Evolutionary conservation across 2,797 vertebrate genomes (phyloP), one percentile per base, ranked within the genome.

Genomic region (Lagorchestes hirsutus): DNA sequence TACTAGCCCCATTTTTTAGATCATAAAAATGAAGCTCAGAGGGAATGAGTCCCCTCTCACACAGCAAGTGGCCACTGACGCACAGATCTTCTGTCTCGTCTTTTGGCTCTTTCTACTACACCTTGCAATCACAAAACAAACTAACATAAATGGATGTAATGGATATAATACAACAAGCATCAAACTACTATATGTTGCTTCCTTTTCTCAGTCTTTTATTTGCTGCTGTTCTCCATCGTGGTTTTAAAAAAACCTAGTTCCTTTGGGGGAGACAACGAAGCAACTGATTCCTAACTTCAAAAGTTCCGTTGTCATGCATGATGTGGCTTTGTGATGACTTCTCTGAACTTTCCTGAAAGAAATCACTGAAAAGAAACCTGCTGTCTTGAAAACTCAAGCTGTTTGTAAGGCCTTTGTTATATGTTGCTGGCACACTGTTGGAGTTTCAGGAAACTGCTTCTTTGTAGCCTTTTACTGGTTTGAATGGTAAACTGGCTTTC

Each of bases 241-340:
- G 59, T 93, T 94, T 46, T 50, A 96, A 93, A 62, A 67, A n/a
- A 22, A 27, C 27, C 74, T 87, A 50, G 11, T 31, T 95, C 93
- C 50, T 87, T 22, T 50, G 9, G 40, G 40, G 27, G 3, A 87
- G 40, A 87, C 40, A 87, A 27, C 8, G 87, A 31, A 58, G 95
- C 96, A 87, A 55, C 54, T 94, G 24, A 92, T 95, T 94, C 93
- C 95, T 46, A 95, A 96, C 56, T 95, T 97, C 54, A 92, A n/a
- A 50, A 97, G n/a, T 40, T 74, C 34, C 13, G 27, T 11, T 0
- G 90, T 54, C 27, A 67, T 56, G 54, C 82, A 18, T 93, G 92
- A 18, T 93, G 92, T 96, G 92, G 29, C n/a, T 90, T 93, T 96
- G 22, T 94, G 90, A 95, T 96, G 50, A 46, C 94, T 93, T 96